A percentile compares a stretch with the other conserved stretches of the same genome.
These are phyloP conservation scores for Gymnoscelis rufifasciata DNA, from an alignment of 2,888 invertebrate species.

Conservation along the genomic window DNA sequence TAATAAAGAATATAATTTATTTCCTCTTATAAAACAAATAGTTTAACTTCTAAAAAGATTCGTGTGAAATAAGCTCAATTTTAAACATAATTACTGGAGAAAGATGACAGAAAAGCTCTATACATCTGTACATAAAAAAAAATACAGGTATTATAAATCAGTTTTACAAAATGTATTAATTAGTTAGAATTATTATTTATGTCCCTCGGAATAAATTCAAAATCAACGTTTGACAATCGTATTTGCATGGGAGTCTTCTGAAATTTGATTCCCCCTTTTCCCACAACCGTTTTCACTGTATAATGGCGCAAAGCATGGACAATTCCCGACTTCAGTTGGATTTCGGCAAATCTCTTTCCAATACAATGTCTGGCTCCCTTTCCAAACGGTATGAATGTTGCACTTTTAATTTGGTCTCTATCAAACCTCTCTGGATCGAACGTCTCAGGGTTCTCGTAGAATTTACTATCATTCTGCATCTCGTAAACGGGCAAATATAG, in stretches of 20 bases:
- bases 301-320: constrained; percentile 41
- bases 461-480: constrained; percentile 59
- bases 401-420: constrained; percentile 38
- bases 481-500: constrained; percentile 50
- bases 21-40: too few species aligned
- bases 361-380: constrained; percentile 64
- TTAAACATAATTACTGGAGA: too few species aligned
- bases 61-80: too few species aligned
- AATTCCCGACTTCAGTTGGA: constrained; percentile 44
- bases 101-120: too few species aligned
- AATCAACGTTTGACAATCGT: constrained; percentile 39
- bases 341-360: constrained; percentile 49
- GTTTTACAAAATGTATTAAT: background rate
- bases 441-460: constrained; percentile 61
- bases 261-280: constrained; percentile 37
- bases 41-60: too few species aligned
- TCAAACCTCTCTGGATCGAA: constrained; percentile 63
- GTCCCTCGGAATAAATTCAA: constrained; percentile 32
- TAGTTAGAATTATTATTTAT: background rate
- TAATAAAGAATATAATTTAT: too few species aligned
- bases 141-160: too few species aligned
- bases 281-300: constrained; percentile 34
- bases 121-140: too few species aligned
- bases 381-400: constrained; percentile 63
- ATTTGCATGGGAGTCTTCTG: constrained; percentile 42